A percentile compares a stretch with the other conserved stretches of the same genome.
These are phyloP conservation scores for Lipotes vexillifer DNA, from an alignment of 2,113 vertebrate genomes.

Conservation along the genomic window DNA sequence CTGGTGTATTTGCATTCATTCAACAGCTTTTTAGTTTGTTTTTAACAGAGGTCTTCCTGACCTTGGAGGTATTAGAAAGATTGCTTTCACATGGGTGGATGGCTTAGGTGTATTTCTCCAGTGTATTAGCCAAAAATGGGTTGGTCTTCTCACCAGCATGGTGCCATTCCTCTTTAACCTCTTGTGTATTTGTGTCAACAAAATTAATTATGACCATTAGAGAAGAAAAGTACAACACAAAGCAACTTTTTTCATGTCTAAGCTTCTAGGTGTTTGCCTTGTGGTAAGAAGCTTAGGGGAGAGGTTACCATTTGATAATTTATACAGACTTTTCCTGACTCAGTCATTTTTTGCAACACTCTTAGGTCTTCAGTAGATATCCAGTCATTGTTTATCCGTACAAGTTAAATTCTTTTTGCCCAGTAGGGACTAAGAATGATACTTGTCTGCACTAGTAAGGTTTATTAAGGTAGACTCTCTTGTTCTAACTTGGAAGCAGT, in stretches of 20 bases:
- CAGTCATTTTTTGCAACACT: neutral
- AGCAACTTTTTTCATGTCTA: neutral
- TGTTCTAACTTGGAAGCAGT: neutral
- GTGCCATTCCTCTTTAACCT: constrained; percentile 3
- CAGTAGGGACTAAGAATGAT: neutral
- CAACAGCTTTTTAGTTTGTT: constrained; percentile 9
- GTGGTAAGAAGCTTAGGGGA: neutral
- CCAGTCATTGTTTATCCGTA: neutral
- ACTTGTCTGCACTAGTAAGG: neutral
- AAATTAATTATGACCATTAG: constrained; percentile 49
- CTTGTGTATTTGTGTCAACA: constrained; percentile 44
- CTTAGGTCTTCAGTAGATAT: neutral
- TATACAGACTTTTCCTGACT: neutral
- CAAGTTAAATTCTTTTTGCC: neutral
- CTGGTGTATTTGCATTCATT: neutral
- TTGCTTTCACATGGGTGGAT: constrained; percentile 35
- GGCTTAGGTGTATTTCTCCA: constrained; percentile 22
- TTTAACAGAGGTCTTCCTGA: constrained; percentile 34
- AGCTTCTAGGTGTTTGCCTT: neutral
- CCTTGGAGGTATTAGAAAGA: constrained; percentile 46
- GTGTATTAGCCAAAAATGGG: neutral
- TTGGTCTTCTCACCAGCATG: constrained; percentile 17
- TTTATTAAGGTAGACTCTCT: neutral
- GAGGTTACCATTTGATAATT: neutral
- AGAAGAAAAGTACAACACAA: neutral